Conservation (phyloP, 1,140 invertebrate genomes). For the Drusus annulatus region DNA sequence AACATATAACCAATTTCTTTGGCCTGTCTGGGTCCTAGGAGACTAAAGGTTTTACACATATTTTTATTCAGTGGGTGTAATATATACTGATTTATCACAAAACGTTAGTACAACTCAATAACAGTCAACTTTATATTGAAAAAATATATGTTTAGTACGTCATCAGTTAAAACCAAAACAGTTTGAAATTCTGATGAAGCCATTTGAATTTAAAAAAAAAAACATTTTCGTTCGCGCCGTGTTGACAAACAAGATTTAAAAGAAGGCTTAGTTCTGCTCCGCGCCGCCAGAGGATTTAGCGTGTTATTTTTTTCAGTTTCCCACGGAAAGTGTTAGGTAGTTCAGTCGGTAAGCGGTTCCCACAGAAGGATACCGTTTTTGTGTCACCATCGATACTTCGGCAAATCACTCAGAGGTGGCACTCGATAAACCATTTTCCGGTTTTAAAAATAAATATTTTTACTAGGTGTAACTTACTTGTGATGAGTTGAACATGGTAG, state of each 20-base stretch:
- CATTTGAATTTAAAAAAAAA: no score
- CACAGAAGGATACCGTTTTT: conserved; percentile 42
- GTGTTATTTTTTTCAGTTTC: conserved; percentile 42
- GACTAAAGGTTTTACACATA: no score
- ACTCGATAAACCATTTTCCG: background rate
- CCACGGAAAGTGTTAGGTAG: conserved; percentile 2
- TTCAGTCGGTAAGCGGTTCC: conserved; percentile 39
- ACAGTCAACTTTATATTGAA: no score
- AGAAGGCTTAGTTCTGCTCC: conserved; percentile 49
- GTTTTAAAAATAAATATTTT: no score
- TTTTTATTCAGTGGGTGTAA: no score
- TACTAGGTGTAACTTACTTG: background rate
- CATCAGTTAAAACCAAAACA: no score
- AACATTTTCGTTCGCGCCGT: background rate
- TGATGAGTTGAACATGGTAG: background rate
- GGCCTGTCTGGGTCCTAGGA: no score
- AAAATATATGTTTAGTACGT: no score
- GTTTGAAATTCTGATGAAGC: no score
- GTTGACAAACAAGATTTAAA: conserved; percentile 24
- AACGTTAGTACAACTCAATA: no score
- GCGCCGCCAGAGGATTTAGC: conserved; percentile 43
- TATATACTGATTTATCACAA: no score
- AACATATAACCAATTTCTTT: no score
- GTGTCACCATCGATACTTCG: conserved; percentile 52
- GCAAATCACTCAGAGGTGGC: conserved; percentile 52